Base-by-base conservation (phyloP, 1,140 invertebrate species). In the Leptoteleia sp. region DNA sequence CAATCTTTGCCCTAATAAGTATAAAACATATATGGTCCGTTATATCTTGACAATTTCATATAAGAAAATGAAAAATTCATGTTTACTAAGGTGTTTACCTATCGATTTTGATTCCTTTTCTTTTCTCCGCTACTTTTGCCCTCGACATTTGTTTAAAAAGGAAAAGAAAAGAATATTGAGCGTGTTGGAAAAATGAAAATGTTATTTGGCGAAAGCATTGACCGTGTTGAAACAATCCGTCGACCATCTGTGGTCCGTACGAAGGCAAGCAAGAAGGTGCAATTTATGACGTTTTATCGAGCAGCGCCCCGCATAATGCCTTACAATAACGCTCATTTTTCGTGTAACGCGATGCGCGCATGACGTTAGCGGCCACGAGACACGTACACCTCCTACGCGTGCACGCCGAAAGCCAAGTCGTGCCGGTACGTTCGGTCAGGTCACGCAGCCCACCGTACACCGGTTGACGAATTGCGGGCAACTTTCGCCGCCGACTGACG, bases 371-470 rank as follows among this genome's bases (percentile, higher is more conserved):
- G 40, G 29, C 31, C 1, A 25, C 43, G 17, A 59, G 43, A 59
- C 54, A 52, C 57, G 59, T 57, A 48, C 50, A 31, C 59, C 40
- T 62, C 57, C 68, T 57, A 73, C 57, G 59, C 68, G 42, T 55
- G 27, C 17, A 54, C 25, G 31, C 12, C 27, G 12, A 57, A 52
- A 38, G 47, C 27, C 37, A 43, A 9, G 27, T 52, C 55, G 45
- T 37, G 35, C 31, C 68, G 55, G 55, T 35, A 38, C 55, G 47
- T 22, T 57, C 25, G n/a, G n/a, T n/a, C n/a, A n/a, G 50, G 70
- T 73, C 70, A 73, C 70, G 54, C 67, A 73, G 48, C 1, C 40
- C 33, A 42, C 16, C 16, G 29, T 29, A 29, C n/a, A n/a, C n/a
- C 45, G 33, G 45, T 45, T 61, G 68, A 72, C 68, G 68, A 62